phyloP scores from a whole-genome alignment of 1,140 invertebrate species.

The Neomicropteryx cornuta region DNA sequence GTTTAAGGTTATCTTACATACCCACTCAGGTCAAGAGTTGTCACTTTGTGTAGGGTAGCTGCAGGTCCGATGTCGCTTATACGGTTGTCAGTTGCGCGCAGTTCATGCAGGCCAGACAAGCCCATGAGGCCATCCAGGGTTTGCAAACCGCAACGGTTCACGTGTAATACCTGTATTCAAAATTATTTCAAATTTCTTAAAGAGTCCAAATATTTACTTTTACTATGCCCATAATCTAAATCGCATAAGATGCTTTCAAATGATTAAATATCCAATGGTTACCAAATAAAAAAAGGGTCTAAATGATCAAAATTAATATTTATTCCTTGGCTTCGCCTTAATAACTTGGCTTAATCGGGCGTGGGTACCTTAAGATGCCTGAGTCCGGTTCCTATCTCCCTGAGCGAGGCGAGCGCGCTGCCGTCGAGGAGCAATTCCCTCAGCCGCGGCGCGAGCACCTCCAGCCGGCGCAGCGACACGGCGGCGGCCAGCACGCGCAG shows the following conservation, averaged over 20 bases:
- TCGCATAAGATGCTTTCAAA: no score
- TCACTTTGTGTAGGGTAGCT: constrained; percentile 38
- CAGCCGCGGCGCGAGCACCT: constrained; percentile 46
- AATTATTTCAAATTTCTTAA: no score
- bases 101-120: constrained; percentile 42
- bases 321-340: no score
- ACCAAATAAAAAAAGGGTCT: no score
- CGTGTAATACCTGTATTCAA: constrained; percentile 41
- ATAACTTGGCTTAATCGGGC: no score
- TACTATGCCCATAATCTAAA: no score
- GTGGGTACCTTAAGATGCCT: constrained; percentile 38
- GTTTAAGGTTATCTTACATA: no score
- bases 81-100: constrained; percentile 49
- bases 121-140: constrained; percentile 54
- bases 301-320: no score
- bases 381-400: constrained; percentile 55
- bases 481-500: constrained; percentile 48
- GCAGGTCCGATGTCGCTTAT: constrained; percentile 46
- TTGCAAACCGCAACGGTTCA: constrained; percentile 50
- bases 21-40: constrained; percentile 40
- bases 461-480: constrained; percentile 45
- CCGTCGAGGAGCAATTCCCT: constrained; percentile 48
- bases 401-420: constrained; percentile 47
- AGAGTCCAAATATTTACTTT: no score
- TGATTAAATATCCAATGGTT: no score